These are phyloP conservation scores for Elaphurus davidianus DNA, from an alignment of 2,113 vertebrate species.

Conservation along the genomic window DNA sequence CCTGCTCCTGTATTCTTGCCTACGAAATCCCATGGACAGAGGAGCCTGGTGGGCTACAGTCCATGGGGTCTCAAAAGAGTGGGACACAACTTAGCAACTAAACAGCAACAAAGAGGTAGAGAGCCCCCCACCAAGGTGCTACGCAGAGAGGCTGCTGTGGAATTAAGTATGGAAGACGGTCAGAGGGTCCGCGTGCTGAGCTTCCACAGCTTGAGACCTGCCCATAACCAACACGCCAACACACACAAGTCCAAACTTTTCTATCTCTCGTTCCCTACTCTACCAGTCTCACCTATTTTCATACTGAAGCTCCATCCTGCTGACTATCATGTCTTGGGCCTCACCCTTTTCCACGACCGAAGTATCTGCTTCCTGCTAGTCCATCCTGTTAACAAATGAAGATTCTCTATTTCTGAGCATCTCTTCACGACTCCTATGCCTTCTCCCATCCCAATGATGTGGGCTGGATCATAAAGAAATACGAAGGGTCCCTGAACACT, in stretches of 20 bases:
- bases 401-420: neutral
- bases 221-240: neutral
- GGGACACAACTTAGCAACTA: neutral
- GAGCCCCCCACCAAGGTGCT: neutral
- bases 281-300: neutral
- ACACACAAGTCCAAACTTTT: neutral
- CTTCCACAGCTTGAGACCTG: neutral
- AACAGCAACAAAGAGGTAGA: neutral
- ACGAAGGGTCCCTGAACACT: neutral
- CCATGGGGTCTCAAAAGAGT: neutral
- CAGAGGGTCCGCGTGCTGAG: neutral
- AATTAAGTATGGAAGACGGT: neutral
- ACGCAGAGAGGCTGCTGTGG: neutral
- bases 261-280: neutral
- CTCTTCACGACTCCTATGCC: neutral
- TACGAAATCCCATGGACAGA: neutral
- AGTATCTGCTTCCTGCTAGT: neutral
- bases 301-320: neutral
- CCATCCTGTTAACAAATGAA: neutral
- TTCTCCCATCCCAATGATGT: neutral
- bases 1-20: neutral
- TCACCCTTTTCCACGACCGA: neutral
- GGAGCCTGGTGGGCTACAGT: neutral
- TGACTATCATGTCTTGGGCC: neutral
- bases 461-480: neutral